Base-by-base conservation (phyloP, 2,797 vertebrate genomes). In the Parambassis ranga region DNA sequence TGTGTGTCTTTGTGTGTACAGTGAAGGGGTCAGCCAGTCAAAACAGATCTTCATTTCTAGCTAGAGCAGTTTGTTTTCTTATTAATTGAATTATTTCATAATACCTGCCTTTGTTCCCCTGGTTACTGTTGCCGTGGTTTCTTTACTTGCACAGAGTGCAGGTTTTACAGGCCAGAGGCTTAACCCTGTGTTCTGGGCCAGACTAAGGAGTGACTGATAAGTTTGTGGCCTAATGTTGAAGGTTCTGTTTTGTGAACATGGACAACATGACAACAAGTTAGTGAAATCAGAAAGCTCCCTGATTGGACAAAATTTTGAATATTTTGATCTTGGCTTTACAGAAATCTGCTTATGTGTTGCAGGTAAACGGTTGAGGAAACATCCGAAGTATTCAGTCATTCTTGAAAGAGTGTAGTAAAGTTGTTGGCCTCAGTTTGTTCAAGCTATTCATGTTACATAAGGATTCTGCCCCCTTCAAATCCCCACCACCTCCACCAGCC, bases 371-470 rank as follows among this genome's bases (percentile, higher is more conserved):
- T 58, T 69, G 68, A 71, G 72, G 72, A 82, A 81, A 78, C 67
- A 80, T 77, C 61, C 47, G 32, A 48, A 50, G 49, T 69, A 74
- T 79, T 85, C 71, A 72, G 42, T 18, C 7, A 27, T 27, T 41
- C 30, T 46, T 55, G 20, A 75, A 47, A 64, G 46, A 67, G 50
- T 65, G 75, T 65, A 75, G 85, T 85, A 75, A 82, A 84, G 75
- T 77, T 63, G 64, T 78, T 87, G 86, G 79, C 83, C 80, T 74
- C 62, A 55, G 49, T 82, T 78, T 59, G 47, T 52, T 23, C 6
- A 16, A 72, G 75, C 76, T 83, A 57, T 85, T 89, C 57, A 75
- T 20, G 80, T 90, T 91, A 87, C 84, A 81, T 88, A 90, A 90
- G 71, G 19, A 31, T 37, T 19, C 14, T 57, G 19, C 10, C 15